Base-by-base conservation (phyloP, 1,140 invertebrate genomes). In the Stratiolaelaps scimitus region DNA sequence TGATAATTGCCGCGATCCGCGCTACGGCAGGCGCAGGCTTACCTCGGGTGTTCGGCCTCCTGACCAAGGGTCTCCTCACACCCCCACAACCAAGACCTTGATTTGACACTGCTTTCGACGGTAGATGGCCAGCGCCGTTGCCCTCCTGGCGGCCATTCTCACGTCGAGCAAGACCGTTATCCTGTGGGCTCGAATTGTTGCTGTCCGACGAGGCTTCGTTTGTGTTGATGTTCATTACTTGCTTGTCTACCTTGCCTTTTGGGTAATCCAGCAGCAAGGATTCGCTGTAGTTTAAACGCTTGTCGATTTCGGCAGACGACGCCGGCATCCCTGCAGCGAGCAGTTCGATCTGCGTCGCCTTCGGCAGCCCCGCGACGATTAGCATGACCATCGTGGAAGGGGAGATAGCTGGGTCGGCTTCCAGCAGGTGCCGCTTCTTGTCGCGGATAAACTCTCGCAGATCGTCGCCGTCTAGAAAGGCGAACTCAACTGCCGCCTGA, bases 331-430 rank as follows among this genome's bases (percentile, higher is more conserved):
- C 53, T 26, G 15, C 34, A 34, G 53, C 26, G 34, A 60, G 53
- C 53, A 60, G 53, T 34, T 60, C 53, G 6, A 60, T 60, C 53
- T 60, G 53, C 15, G 53, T 60, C 26, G 26, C 26, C 10, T 60
- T 60, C 23, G 53, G 53, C 34, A 60, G 34, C 15, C 15, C 53
- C 53, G 53, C 53, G 26, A 60, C 53, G 20, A 60, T 60, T 23
- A 60, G 53, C 53, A 60, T 60, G 53, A 23, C 53, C 53, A 60
- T 19, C 15, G 53, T 60, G 53, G 53, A 60, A 26, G 53, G 53
- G 53, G 53, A 60, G 13, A 60, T 60, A 23, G 53, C 26, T 17
- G 53, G 53, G 23, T 60, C 53, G 53, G 53, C 53, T 20, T 60
- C 53, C 53, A 60, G 15, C 23, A 60, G 34, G 34, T 60, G 34